Conservation (phyloP, 2,888 invertebrate genomes). For the Trachelus stipa region DNA sequence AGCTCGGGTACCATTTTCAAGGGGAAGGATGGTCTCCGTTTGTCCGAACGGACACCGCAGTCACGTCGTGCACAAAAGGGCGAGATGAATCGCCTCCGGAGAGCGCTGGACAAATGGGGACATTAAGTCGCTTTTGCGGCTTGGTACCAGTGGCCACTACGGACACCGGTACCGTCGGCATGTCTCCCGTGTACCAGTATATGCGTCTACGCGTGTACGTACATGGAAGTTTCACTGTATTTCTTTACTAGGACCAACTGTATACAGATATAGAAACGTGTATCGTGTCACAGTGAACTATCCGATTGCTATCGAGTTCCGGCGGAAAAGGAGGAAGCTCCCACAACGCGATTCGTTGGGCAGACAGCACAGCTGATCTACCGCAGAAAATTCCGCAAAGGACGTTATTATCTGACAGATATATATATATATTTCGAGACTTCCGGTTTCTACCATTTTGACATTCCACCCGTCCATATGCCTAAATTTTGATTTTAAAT, state of each 20-base stretch:
- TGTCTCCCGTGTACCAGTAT: constrained; percentile 5
- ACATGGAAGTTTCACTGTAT: constrained; percentile 8
- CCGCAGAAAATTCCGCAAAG: constrained; percentile 37
- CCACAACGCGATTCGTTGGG: constrained; percentile 26
- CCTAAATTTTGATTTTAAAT: not conserved
- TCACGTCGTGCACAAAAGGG: constrained; percentile 45
- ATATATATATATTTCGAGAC: constrained; percentile 20
- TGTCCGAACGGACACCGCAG: constrained; percentile 42
- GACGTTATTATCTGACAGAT: constrained; percentile 36
- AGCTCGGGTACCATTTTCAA: not conserved
- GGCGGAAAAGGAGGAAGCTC: constrained; percentile 59
- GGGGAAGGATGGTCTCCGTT: constrained; percentile 34
- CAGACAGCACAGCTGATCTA: constrained; percentile 40
- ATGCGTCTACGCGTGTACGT: constrained; percentile 13
- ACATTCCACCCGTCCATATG: not conserved
- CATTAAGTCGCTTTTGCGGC: constrained; percentile 62
- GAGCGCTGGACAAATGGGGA: constrained; percentile 60
- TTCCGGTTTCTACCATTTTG: not conserved
- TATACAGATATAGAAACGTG: constrained; percentile 23
- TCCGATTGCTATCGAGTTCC: constrained; percentile 63
- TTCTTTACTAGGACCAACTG: not conserved
- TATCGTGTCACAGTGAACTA: constrained; percentile 39
- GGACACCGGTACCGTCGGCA: constrained; percentile 16
- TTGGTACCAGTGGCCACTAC: constrained; percentile 40
- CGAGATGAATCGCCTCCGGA: constrained; percentile 60